Base-by-base conservation (phyloP, 2,888 invertebrate species). In the Penaeus monodon region DNA sequence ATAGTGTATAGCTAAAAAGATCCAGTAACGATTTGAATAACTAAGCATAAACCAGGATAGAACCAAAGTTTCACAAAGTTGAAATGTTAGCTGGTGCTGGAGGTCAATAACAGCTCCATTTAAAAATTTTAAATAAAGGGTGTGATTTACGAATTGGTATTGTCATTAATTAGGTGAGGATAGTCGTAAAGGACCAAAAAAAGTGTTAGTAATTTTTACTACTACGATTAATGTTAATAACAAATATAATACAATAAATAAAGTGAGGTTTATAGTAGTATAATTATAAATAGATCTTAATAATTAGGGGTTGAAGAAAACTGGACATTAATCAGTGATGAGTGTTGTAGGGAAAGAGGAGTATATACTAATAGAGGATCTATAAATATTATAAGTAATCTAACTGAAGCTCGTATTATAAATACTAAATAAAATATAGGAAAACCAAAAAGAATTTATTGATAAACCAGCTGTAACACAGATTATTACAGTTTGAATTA, bases 11-110 rank as follows among this genome's bases (percentile, higher is more conserved):
- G n/a, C n/a, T n/a, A n/a, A n/a, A n/a, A n/a, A n/a, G n/a, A n/a
- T n/a, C n/a, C n/a, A n/a, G n/a, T n/a, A n/a, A n/a, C n/a, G n/a
- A n/a, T n/a, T 96, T 95, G 87, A 94, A 93, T 87, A n/a, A 94
- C 92, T 94, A 95, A 92, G 91, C 94, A 95, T 92, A 95, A 89
- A 77, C 94, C 94, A 95, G 91, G 91, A 95, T 90, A 0, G 95
- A 95, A 12, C 95, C 95, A 93, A 95, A 95, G 92, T 95, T 95
- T 95, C 95, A 33, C 2, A 94, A 94, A 66, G 92, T 90, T 74
- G 94, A 94, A 92, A 95, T 95, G 93, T 95, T 73, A 7, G 73
- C 20, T 8, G 73, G 73, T 33, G 33, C 17, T 20, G 73, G 73
- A 73, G 12, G 33, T 73, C 73, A 2, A 73, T 20, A n/a, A 73